Evolutionary conservation across 2,797 vertebrate species (phyloP), one percentile per base, ranked within the genome.

Genomic region (Paedocypris micromegethes): DNA sequence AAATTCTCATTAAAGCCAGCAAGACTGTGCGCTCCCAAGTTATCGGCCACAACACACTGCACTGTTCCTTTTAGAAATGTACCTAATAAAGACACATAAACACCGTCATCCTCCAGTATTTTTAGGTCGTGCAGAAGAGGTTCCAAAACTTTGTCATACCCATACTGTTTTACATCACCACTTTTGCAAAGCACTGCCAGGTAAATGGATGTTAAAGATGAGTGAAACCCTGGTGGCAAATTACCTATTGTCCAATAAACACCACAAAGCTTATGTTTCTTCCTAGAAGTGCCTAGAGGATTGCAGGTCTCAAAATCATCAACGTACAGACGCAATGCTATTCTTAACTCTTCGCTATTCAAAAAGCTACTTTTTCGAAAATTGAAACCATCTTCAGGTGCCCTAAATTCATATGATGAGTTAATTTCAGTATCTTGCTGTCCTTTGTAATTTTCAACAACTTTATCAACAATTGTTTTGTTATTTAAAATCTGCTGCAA

Each of bases 1-100:
- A 58, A 59, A 47, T 7, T 58, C 43, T 46, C 43, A 58, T 7
- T 6, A 58, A 58, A 58, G 37, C 43, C 43, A 46, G 9, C 42
- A 23, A 45, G 1, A 2, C 3, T 3, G 2, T 58, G 57, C 2
- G 57, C 43, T 4, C 3, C 57, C 3, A 58, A n/a, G 3, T 44
- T 58, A 9, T 58, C 41, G 0, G 42, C 56, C 23, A 58, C 23
- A 6, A 58, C 56, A 57, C 41, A 58, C 43, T 46, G 57, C 5
- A 58, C 57, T 2, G 57, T 38, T 6, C 6, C 43, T 37, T 59
- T 59, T 2, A 41, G 1, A 61, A 41, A 37, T 61, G 7, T 23
- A 49, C 8, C 46, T 9, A 61, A 4, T 4, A 46, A 37, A 60
- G 45, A 47, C 46, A 61, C 49, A 2, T 5, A 49, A 3, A 59